A percentile compares a stretch with the other conserved stretches of the same genome.
These are phyloP conservation scores for Eilema caniola DNA, from an alignment of 2,888 invertebrate genomes.

Conservation along the genomic window DNA sequence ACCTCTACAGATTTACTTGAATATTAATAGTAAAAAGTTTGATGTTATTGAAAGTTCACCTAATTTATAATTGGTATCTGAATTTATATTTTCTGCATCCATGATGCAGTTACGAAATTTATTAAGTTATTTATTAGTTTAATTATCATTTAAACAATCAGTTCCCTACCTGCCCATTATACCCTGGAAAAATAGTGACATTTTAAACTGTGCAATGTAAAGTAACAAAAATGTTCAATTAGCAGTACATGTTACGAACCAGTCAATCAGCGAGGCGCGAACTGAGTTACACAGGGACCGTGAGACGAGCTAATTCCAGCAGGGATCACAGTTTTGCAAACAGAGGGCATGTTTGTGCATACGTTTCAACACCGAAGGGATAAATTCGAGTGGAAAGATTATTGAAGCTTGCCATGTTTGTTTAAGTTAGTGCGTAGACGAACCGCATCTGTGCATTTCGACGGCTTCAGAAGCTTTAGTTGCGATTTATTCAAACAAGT, in stretches of 20 bases:
- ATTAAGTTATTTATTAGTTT: no score
- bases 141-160: no score
- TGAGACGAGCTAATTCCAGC: conserved; percentile 57
- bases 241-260: conserved; percentile 31
- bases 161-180: no score
- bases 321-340: conserved; percentile 57
- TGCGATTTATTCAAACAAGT: conserved; percentile 23
- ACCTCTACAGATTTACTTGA: conserved; percentile 3
- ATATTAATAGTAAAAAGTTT: conserved; percentile 6
- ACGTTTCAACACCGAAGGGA: conserved; percentile 51
- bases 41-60: neutral
- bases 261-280: conserved; percentile 43
- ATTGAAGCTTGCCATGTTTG: conserved; percentile 52
- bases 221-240: conserved; percentile 23
- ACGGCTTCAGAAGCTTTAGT: conserved; percentile 23
- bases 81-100: no score
- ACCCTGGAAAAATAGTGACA: no score
- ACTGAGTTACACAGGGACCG: conserved; percentile 49
- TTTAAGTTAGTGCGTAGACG: conserved; percentile 51
- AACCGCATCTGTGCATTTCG: conserved; percentile 48
- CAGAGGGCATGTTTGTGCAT: conserved; percentile 53
- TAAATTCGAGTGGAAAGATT: conserved; percentile 56
- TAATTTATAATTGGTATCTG: no score
- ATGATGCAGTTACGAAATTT: no score
- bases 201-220: neutral